Evolutionary conservation across 2,888 invertebrate genomes (phyloP), one percentile per base, ranked within the genome.

Genomic region (Leptopterna dolabrata): DNA sequence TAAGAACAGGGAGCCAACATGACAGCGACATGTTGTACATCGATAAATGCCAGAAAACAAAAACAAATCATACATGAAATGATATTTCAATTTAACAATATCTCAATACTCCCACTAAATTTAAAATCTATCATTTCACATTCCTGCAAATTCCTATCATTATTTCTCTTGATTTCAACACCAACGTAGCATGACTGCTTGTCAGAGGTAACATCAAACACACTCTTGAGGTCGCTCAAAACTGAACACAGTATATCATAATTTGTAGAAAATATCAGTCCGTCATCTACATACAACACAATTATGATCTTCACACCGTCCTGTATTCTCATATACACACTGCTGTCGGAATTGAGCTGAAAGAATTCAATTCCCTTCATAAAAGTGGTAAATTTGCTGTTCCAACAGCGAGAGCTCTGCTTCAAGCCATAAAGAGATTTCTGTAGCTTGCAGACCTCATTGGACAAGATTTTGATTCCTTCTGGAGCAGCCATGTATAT

Each of bases 351-450:
- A 36, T 45, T 41, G 29, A 36, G 45, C 14, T 43, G 19, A 19
- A 1, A 9, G 6, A 80, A 29, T n/a, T 2, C 80, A 45, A 19
- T 45, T n/a, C 24, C 9, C 16, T 29, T 63, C 36, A 82, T 24
- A 30, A 16, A 30, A 70, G 63, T 51, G 13, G 36, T 30, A 19
- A 82, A 41, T n/a, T 13, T 29, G n/a, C n/a, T 78, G 19, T 78
- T 86, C 86, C 86, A 78, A 55, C 78, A 78, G 27, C 55, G 30
- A 19, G 78, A 76, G 27, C 87, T 86, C 87, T 89, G 89, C 45
- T 89, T 89, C 70, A 90, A 82, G 24, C 90, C 89, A 86, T 90
- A 90, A n/a, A 90, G 81, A 63, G 87, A 84, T 55, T 89, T 90
- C 85, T 89, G 80, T 41, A 90, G 87, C 36, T 85, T 51, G 47